Conservation (phyloP, 2,888 invertebrate genomes). For the Lingula anatina region DNA sequence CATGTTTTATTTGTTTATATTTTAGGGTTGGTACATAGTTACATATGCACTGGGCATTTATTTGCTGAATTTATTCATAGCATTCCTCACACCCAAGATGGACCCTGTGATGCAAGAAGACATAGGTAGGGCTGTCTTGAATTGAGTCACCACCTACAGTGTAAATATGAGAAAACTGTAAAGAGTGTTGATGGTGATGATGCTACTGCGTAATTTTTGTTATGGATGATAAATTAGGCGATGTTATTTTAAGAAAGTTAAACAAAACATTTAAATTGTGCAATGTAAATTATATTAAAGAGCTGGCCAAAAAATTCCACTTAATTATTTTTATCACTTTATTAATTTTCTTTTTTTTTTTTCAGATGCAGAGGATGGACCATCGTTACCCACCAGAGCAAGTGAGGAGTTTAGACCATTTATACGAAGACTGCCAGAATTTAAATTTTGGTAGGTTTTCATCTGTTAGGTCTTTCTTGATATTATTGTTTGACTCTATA, state of each 20-base stretch:
- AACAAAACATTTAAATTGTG: too few relatives aligned
- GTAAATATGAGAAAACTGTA: too few relatives aligned
- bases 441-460: slow-evolving; percentile 83
- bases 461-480: background rate
- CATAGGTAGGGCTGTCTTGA: slow-evolving; percentile 57
- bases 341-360: too few relatives aligned
- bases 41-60: slow-evolving; percentile 99
- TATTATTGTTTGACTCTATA: too few relatives aligned
- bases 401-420: slow-evolving; percentile 99
- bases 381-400: slow-evolving; percentile 87
- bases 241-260: too few relatives aligned
- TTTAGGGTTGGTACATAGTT: slow-evolving; percentile 98
- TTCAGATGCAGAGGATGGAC: slow-evolving; percentile 68
- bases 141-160: too few relatives aligned
- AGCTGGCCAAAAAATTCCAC: too few relatives aligned
- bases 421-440: slow-evolving; percentile 92
- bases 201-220: too few relatives aligned
- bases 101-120: slow-evolving; percentile 90
- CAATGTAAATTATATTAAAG: too few relatives aligned
- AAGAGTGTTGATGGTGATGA: too few relatives aligned
- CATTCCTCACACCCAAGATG: slow-evolving; percentile 98
- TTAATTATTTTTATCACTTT: too few relatives aligned
- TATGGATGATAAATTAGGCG: too few relatives aligned
- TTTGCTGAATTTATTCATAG: slow-evolving; percentile 98
- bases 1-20: slow-evolving; percentile 29